These are phyloP conservation scores for Drosophila nr. fundita DNA, from an alignment of 2,888 invertebrate species.

Conservation along the genomic window DNA sequence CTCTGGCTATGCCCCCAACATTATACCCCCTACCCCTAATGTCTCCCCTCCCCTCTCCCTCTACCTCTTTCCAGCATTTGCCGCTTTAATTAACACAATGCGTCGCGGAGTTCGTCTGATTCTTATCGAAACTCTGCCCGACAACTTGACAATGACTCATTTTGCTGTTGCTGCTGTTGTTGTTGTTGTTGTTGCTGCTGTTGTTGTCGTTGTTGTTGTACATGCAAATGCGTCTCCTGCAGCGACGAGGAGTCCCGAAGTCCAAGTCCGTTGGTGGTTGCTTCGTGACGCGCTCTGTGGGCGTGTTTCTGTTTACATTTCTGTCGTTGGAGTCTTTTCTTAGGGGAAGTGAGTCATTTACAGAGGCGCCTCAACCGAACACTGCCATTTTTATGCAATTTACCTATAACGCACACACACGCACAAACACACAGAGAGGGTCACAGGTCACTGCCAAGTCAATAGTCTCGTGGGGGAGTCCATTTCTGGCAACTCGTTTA, in stretches of 20 bases:
- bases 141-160: slow-evolving; percentile 48
- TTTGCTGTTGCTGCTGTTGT: background rate
- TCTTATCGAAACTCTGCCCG: slow-evolving; percentile 29
- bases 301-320: slow-evolving; percentile 22
- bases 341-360: slow-evolving; percentile 43
- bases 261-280: slow-evolving; percentile 45
- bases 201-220: slow-evolving; percentile 14
- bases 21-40: background rate
- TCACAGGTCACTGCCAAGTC: background rate
- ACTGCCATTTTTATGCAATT: slow-evolving; percentile 20
- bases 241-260: slow-evolving; percentile 43
- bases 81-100: slow-evolving; percentile 62
- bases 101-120: slow-evolving; percentile 53
- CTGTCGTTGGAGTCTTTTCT: background rate
- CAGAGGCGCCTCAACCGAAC: slow-evolving; percentile 28
- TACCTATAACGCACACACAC: background rate
- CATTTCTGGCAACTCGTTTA: background rate
- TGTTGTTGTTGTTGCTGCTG: slow-evolving; percentile 9
- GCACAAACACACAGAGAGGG: background rate
- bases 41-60: background rate
- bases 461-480: background rate
- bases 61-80: slow-evolving; percentile 40
- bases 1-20: slow-evolving; percentile 12
- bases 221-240: slow-evolving; percentile 75
- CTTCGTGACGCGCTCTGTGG: slow-evolving; percentile 41